These are phyloP conservation scores for Patagioenas fasciata DNA, from an alignment of 2,113 vertebrate genomes.

Conservation along the genomic window DNA sequence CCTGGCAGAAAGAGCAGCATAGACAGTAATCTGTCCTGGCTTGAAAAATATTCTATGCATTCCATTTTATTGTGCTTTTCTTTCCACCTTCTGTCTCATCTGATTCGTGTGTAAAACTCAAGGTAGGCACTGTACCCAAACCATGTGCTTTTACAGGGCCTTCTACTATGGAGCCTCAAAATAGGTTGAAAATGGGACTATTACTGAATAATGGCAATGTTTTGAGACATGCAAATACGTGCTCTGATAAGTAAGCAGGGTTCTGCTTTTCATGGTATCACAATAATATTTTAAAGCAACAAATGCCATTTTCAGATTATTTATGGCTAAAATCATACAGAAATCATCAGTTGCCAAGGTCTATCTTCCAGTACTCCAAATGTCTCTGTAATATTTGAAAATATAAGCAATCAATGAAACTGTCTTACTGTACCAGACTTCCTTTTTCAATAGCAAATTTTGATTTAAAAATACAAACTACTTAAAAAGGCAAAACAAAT, in stretches of 20 bases:
- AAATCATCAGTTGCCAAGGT: neutral
- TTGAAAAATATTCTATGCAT: neutral
- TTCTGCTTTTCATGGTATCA: neutral
- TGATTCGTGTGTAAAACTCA: neutral
- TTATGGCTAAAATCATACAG: neutral
- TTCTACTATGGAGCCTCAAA: neutral
- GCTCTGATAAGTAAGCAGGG: neutral
- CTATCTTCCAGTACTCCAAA: neutral
- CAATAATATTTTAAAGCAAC: neutral
- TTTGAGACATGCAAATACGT: neutral
- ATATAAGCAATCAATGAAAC: neutral
- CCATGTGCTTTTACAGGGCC: neutral
- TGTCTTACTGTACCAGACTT: neutral
- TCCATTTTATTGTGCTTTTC: neutral
- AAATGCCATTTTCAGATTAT: neutral
- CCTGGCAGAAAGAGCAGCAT: neutral
- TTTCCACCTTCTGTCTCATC: neutral
- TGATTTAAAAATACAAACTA: neutral
- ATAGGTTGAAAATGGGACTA: neutral
- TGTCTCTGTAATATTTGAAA: neutral
- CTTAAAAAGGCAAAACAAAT: neutral
- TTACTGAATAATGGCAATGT: neutral
- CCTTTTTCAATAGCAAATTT: neutral
- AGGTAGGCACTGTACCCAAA: neutral
- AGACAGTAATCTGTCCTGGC: neutral